Evolutionary conservation across 2,113 vertebrate species (phyloP), one percentile per base, ranked within the genome.

Genomic region (Progne subis): DNA sequence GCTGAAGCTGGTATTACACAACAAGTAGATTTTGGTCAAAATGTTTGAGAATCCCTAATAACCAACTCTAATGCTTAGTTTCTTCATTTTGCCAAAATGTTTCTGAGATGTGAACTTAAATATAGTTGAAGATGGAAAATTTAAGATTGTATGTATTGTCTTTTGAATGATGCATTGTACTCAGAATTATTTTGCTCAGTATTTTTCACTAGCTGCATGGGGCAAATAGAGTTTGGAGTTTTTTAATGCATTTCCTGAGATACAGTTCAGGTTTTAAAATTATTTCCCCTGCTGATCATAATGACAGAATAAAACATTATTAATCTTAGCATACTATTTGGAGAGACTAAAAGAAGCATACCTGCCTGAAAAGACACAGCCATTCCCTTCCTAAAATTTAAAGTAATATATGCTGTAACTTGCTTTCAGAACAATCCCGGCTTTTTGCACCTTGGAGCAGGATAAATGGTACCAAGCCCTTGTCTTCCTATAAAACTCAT

Each of bases 191-290:
- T 86, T 44, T 82, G 6, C 57, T 80, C 60, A 20, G 1, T 52
- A 39, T 50, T 76, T 82, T 18, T 86, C 29, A 55, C 17, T 6
- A 72, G 59, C 12, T 80, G 28, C 29, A 14, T 41, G 37, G 64
- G 53, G 46, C 11, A 47, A 55, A 6, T 53, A 19, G 32, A 14
- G 4, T 60, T 80, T 64, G 6, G 3, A 5, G 0, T 1, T 23
- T 23, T 23, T 69, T 31, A 32, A 47, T 47, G 16, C 12, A 20
- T 86, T 83, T 82, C 31, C 31, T 76, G 68, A 90, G 53, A 56
- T 49, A 14, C 28, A 52, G 65, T 82, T 87, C 25, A 75, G 13
- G 26, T 57, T 92, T 87, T 71, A 9, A 63, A 79, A 71, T 86
- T 39, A 59, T 85, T 87, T 87, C 12, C 12, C 12, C 29, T 64